A percentile compares a stretch with the other conserved stretches of the same genome.
phyloP scores from a whole-genome alignment of 2,113 vertebrate species.

The Ivindomyrus marchei region DNA sequence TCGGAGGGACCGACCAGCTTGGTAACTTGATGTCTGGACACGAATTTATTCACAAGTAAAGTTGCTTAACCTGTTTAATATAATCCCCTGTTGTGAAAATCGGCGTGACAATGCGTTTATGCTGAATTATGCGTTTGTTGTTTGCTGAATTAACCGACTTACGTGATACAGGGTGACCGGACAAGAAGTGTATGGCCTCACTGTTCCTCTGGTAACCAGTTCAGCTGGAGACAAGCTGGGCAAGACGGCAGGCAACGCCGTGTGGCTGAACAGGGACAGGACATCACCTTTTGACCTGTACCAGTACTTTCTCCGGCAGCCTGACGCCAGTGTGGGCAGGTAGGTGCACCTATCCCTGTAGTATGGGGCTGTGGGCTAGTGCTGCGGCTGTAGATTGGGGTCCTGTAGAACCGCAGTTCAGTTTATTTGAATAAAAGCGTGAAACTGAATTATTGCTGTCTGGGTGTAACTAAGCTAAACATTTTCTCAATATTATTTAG shows the following conservation, averaged over 20 bases:
- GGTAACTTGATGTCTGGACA: constrained; percentile 92
- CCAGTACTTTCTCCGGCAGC: constrained; percentile 87
- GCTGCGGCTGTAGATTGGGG: neutral
- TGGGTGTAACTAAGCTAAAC: too few species aligned
- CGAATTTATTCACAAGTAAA: constrained; percentile 81
- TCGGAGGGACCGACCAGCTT: constrained; percentile 90
- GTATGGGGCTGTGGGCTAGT: neutral
- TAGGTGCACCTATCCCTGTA: constrained; percentile 40
- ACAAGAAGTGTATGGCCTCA: constrained; percentile 85
- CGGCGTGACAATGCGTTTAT: neutral
- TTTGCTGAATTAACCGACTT: neutral
- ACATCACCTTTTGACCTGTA: constrained; percentile 92
- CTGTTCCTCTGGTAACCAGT: constrained; percentile 83
- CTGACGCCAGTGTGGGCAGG: constrained; percentile 71
- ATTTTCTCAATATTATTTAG: too few species aligned
- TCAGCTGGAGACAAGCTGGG: constrained; percentile 86
- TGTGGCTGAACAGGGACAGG: constrained; percentile 85
- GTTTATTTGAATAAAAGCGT: neutral
- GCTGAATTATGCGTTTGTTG: neutral
- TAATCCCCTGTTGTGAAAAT: neutral
- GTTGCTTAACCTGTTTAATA: neutral
- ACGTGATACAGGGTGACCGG: constrained; percentile 66
- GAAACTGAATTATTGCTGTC: too few species aligned
- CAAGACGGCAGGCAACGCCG: constrained; percentile 89
- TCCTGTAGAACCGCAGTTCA: neutral